Evolutionary conservation across 2,797 vertebrate genomes (phyloP).

Genomic region (Pagetopsis macropterus): DNA sequence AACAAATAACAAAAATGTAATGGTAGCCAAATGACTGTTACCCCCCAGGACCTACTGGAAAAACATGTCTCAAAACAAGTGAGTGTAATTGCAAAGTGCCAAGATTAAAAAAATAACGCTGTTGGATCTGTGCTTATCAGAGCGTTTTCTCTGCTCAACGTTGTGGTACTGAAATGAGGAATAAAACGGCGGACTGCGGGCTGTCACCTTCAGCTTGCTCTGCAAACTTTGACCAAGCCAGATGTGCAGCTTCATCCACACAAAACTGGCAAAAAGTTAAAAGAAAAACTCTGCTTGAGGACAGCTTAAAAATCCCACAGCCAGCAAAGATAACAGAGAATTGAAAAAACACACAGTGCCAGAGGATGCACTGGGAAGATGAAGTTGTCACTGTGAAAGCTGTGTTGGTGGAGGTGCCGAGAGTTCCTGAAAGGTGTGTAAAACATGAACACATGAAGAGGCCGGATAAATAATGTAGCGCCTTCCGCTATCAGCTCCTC

Average conservation of each 20-base stretch:
- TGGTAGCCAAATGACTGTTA: conserved; percentile 68
- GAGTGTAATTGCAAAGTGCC: conserved; percentile 59
- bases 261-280: conserved; percentile 13
- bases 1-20: conserved; percentile 63
- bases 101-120: conserved; percentile 67
- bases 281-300: conserved; percentile 9
- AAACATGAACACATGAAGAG: conserved; percentile 53
- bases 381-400: conserved; percentile 28
- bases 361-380: conserved; percentile 2
- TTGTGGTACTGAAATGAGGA: conserved; percentile 40
- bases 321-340: conserved; percentile 2
- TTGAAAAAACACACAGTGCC: neutral
- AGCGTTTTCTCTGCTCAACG: conserved; percentile 50
- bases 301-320: conserved; percentile 19
- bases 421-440: conserved; percentile 61
- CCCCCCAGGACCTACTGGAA: conserved; percentile 67
- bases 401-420: conserved; percentile 17
- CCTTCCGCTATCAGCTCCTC: conserved; percentile 52
- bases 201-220: conserved; percentile 58
- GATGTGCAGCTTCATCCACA: conserved; percentile 48
- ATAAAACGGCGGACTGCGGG: conserved; percentile 41
- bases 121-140: conserved; percentile 61
- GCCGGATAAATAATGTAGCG: conserved; percentile 62
- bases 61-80: conserved; percentile 66
- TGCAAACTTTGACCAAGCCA: conserved; percentile 55